phyloP scores from a whole-genome alignment of 1,140 invertebrate species.

The Drosophila subobscura region DNA sequence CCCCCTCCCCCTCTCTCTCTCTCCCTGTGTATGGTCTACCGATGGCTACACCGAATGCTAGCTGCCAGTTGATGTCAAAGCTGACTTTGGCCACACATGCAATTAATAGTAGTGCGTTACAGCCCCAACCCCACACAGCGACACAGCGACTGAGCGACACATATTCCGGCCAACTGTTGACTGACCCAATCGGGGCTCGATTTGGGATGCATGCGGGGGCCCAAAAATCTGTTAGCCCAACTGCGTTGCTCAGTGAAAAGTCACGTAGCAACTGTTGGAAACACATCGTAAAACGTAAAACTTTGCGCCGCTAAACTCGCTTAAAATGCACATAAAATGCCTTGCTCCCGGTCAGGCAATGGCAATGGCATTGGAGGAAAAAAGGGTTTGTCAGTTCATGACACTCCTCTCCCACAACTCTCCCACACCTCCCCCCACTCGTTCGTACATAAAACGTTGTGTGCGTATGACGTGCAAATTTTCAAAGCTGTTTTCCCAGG shows the following conservation, averaged over 20 bases:
- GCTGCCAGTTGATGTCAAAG: slow-evolving; percentile 59
- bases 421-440: not conserved
- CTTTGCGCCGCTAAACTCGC: slow-evolving; percentile 58
- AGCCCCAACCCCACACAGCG: not conserved
- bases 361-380: slow-evolving; percentile 13
- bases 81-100: slow-evolving; percentile 55
- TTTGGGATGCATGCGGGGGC: not conserved
- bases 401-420: not conserved
- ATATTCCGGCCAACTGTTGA: slow-evolving; percentile 68
- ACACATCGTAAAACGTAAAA: slow-evolving; percentile 75
- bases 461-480: slow-evolving; percentile 80
- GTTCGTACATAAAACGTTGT: slow-evolving; percentile 40
- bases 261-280: slow-evolving; percentile 78
- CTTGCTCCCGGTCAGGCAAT: no score
- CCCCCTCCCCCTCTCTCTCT: not conserved
- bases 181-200: slow-evolving; percentile 52
- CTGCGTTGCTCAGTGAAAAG: slow-evolving; percentile 69
- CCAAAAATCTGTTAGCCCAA: slow-evolving; percentile 59
- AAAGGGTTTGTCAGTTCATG: slow-evolving; percentile 59
- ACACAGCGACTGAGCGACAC: not conserved
- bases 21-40: not conserved
- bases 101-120: slow-evolving; percentile 63
- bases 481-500: slow-evolving; percentile 66
- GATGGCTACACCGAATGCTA: slow-evolving; percentile 24
- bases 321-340: slow-evolving; percentile 59